Percentiles rank a stretch among this genome's conserved stretches.
Conservation (phyloP, 1,140 invertebrate genomes). For the Drosophila punjabiensis region DNA sequence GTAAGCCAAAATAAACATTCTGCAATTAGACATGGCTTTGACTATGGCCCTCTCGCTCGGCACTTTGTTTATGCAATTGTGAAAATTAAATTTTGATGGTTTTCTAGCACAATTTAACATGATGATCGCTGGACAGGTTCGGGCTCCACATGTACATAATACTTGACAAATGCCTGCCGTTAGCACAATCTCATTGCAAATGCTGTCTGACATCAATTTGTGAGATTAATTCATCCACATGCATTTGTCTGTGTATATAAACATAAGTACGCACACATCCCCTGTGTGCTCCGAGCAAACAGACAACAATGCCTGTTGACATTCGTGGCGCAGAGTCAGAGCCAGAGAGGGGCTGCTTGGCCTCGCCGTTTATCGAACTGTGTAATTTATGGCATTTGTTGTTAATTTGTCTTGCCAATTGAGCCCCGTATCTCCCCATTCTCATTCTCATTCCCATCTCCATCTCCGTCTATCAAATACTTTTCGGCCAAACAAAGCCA, state of each 20-base stretch:
- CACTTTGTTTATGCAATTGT: conserved; percentile 44
- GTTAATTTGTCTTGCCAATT: conserved; percentile 74
- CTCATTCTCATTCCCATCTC: not conserved
- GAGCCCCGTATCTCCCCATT: conserved; percentile 27
- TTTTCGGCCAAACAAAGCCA: conserved; percentile 39
- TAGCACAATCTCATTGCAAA: conserved; percentile 54
- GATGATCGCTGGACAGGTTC: conserved; percentile 22
- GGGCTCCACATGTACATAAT: conserved; percentile 14
- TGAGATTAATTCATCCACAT: conserved; percentile 51
- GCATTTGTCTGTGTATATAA: conserved; percentile 26
- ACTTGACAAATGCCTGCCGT: conserved; percentile 61
- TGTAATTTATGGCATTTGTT: conserved; percentile 80
- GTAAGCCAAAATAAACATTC: conserved; percentile 66
- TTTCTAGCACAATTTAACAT: conserved; percentile 51
- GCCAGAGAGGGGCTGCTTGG: conserved; percentile 35
- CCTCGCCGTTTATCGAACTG: conserved; percentile 57
- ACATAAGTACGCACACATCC: conserved; percentile 21
- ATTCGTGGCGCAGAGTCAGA: conserved; percentile 27
- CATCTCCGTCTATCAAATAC: conserved; percentile 26
- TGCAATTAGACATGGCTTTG: conserved; percentile 52
- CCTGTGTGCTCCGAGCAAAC: conserved; percentile 36
- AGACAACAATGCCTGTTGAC: conserved; percentile 64
- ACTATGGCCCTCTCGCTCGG: not conserved
- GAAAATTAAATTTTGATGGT: conserved; percentile 68
- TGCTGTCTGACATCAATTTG: conserved; percentile 57